phyloP scores from a whole-genome alignment of 2,888 invertebrate genomes.

The Agonopterix alstromeriana region DNA sequence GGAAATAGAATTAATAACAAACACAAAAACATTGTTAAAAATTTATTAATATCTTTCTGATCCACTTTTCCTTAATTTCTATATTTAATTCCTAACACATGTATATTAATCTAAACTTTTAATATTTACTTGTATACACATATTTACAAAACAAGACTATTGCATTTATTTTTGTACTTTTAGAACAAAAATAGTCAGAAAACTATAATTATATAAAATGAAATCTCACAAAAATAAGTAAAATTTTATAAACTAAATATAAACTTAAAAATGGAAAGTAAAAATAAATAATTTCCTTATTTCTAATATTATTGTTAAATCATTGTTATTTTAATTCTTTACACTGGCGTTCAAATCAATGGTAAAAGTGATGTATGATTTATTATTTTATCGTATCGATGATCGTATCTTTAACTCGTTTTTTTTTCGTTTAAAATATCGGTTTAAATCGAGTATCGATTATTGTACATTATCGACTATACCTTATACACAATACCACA shows the following conservation, averaged over 20 bases:
- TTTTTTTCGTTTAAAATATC: neutral
- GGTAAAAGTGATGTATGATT: slow-evolving; percentile 34
- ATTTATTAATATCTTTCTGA: slow-evolving; percentile 32
- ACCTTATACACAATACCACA: no score
- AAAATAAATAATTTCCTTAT: slow-evolving; percentile 42
- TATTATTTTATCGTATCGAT: slow-evolving; percentile 24
- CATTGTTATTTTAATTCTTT: slow-evolving; percentile 20
- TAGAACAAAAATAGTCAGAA: slow-evolving; percentile 10
- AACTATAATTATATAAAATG: slow-evolving; percentile 18
- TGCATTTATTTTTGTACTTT: slow-evolving; percentile 33
- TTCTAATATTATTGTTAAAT: slow-evolving; percentile 10
- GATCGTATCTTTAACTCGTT: slow-evolving; percentile 11
- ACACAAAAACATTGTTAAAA: slow-evolving; percentile 4
- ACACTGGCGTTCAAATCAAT: slow-evolving; percentile 41
- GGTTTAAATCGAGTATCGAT: no score
- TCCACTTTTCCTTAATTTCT: slow-evolving; percentile 40
- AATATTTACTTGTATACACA: slow-evolving; percentile 62
- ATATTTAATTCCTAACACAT: slow-evolving; percentile 18
- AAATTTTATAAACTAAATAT: no score
- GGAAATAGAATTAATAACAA: neutral
- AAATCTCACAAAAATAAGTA: slow-evolving; percentile 21
- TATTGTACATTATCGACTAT: no score
- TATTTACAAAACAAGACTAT: slow-evolving; percentile 67
- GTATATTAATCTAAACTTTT: slow-evolving; percentile 28
- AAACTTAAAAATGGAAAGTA: slow-evolving; percentile 15